A percentile compares a stretch with the other conserved stretches of the same genome.
phyloP scores from a whole-genome alignment of 2,113 vertebrate genomes.

The Nerophis lumbriciformis region DNA sequence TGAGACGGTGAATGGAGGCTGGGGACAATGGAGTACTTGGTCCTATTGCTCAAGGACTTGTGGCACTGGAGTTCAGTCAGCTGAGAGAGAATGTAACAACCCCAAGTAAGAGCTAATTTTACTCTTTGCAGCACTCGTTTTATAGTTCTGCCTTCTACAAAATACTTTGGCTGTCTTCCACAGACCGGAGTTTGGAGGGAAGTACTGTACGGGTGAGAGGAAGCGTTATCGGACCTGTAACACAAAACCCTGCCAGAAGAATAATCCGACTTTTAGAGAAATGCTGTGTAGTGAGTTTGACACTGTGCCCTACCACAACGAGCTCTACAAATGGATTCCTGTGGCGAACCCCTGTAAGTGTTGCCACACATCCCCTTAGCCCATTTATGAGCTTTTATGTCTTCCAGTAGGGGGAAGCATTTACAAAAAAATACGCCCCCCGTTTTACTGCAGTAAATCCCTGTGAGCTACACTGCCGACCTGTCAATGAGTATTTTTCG shows the following conservation, averaged over 20 bases:
- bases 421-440: slow-evolving; percentile 13
- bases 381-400: slow-evolving; percentile 6
- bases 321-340: slow-evolving; percentile 89
- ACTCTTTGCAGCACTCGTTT: neutral
- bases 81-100: slow-evolving; percentile 85
- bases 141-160: neutral
- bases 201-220: slow-evolving; percentile 92
- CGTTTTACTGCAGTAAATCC: slow-evolving; percentile 72
- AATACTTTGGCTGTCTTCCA: neutral
- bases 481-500: slow-evolving; percentile 79
- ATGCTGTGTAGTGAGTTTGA: slow-evolving; percentile 98
- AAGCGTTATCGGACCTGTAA: slow-evolving; percentile 91
- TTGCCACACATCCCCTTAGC: neutral
- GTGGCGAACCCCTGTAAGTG: slow-evolving; percentile 77
- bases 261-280: slow-evolving; percentile 83
- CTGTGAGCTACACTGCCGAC: slow-evolving; percentile 91
- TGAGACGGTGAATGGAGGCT: slow-evolving; percentile 85
- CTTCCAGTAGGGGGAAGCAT: slow-evolving; percentile 50
- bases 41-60: slow-evolving; percentile 93
- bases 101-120: slow-evolving; percentile 81
- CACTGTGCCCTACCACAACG: slow-evolving; percentile 88
- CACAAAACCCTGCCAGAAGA: slow-evolving; percentile 72
- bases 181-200: slow-evolving; percentile 93
- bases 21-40: slow-evolving; percentile 89
- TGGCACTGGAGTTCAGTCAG: slow-evolving; percentile 85